Percentiles rank a stretch among this genome's conserved stretches.
These are phyloP conservation scores for Drosophila truncata DNA, from an alignment of 1,140 invertebrate species.

Conservation along the genomic window DNA sequence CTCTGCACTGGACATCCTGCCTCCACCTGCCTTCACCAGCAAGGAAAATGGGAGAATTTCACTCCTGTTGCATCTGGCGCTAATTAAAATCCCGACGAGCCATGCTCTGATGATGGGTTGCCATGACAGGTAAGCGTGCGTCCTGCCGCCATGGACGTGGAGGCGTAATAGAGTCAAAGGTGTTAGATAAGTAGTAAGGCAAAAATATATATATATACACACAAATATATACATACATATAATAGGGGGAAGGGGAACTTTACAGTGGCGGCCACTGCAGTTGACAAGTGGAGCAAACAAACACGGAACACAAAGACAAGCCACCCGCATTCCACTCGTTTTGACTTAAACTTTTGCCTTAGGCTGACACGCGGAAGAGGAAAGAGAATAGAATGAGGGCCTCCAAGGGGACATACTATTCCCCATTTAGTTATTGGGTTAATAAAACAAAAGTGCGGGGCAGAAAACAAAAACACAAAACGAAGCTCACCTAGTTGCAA, in stretches of 20 bases:
- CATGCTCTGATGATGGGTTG: slow-evolving; percentile 45
- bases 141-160: slow-evolving; percentile 20
- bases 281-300: slow-evolving; percentile 70
- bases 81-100: slow-evolving; percentile 74
- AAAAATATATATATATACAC: background rate
- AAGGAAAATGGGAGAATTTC: background rate
- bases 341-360: slow-evolving; percentile 56
- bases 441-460: slow-evolving; percentile 68
- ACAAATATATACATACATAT: background rate
- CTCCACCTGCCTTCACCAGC: background rate
- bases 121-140: slow-evolving; percentile 74
- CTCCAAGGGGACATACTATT: slow-evolving; percentile 14
- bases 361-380: slow-evolving; percentile 30
- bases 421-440: slow-evolving; percentile 76
- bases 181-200: slow-evolving; percentile 71
- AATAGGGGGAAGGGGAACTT: background rate
- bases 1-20: slow-evolving; percentile 55
- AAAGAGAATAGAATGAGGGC: slow-evolving; percentile 5
- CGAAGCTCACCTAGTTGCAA: slow-evolving; percentile 65
- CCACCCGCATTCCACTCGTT: slow-evolving; percentile 73
- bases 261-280: slow-evolving; percentile 44
- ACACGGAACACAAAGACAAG: slow-evolving; percentile 51
- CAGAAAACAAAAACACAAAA: slow-evolving; percentile 28
- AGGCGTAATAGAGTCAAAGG: slow-evolving; percentile 69
- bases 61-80: slow-evolving; percentile 43